Evolutionary conservation across 2,888 invertebrate species (phyloP), one percentile per base, ranked within the genome.

Genomic region (Abrostola triplasia): DNA sequence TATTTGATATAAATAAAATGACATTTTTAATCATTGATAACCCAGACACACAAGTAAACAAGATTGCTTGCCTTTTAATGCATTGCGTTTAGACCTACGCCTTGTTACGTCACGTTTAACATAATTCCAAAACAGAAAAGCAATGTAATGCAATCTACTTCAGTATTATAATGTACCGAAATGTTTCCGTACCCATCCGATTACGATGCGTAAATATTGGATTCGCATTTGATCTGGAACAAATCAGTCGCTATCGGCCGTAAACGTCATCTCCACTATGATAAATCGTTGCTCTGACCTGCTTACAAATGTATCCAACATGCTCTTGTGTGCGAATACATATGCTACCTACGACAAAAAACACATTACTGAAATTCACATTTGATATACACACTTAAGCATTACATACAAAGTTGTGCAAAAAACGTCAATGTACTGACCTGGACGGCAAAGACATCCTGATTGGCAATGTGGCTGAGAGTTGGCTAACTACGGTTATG

Each of bases 201-300:
- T 84, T 82, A 84, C 79, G 76, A 84, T 85, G 79, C 84, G 84
- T 84, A 86, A 87, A 86, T 86, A 89, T 89, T 83, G 86, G 81
- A 88, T 88, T 84, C 86, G 79, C 88, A 87, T 90, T 88, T 80
- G 84, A 89, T 89, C 84, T 86, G 84, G 83, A 89, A 88, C 90
- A 89, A 90, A 90, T 90, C 88, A 87, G 86, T 87, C 72, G 84
- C 77, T 85, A 88, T 88, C 85, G 85, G 80, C 82, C 80, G 80
- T 88, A 88, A 89, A 86, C 84, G 89, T 89, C 88, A 84, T 88
- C 81, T 84, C 79, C 83, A 78, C 79, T 73, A 87, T 90, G 90
- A 90, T 89, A 87, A 86, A 90, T 90, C 77, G 86, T 75, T 82
- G 67, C 68, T 84, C 80, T 89, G 90, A 88, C 88, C 89, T 81